Evolutionary conservation across 1,140 invertebrate species (phyloP).

Genomic region (Brachionus angularis): DNA sequence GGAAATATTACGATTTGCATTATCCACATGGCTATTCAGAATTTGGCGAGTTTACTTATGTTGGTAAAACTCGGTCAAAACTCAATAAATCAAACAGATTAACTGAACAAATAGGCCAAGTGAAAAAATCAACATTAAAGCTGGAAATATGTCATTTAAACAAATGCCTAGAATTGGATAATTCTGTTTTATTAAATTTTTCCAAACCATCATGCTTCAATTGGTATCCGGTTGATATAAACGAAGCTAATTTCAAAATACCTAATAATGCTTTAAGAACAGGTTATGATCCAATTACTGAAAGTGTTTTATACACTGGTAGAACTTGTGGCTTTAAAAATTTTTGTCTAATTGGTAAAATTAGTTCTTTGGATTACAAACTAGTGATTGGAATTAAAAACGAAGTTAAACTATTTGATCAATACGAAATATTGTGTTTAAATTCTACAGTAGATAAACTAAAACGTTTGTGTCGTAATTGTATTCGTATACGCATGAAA

Average conservation of each 20-base stretch:
- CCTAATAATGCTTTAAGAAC: background rate
- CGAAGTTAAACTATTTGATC: background rate
- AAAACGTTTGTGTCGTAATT: constrained; percentile 19
- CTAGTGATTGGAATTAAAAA: background rate
- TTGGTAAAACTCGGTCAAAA: constrained; percentile 21
- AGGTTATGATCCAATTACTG: background rate
- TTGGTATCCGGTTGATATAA: background rate
- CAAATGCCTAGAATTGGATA: constrained; percentile 17
- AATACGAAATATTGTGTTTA: constrained; percentile 9
- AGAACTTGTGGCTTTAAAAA: background rate
- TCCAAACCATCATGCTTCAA: background rate
- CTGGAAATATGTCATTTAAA: constrained; percentile 31
- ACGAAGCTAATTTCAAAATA: background rate
- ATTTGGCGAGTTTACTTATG: background rate
- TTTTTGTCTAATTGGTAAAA: background rate
- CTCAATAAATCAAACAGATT: background rate
- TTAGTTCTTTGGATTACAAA: background rate
- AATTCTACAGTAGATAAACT: background rate
- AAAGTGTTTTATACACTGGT: background rate
- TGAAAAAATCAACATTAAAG: background rate
- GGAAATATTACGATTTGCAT: background rate
- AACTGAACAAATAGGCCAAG: constrained; percentile 34
- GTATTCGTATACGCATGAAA: background rate
- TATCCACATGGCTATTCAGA: background rate
- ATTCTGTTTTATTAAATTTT: constrained; percentile 20